Percentiles rank a stretch among this genome's conserved stretches.
phyloP scores from a whole-genome alignment of 2,113 vertebrate genomes.

The Otus sunia region DNA sequence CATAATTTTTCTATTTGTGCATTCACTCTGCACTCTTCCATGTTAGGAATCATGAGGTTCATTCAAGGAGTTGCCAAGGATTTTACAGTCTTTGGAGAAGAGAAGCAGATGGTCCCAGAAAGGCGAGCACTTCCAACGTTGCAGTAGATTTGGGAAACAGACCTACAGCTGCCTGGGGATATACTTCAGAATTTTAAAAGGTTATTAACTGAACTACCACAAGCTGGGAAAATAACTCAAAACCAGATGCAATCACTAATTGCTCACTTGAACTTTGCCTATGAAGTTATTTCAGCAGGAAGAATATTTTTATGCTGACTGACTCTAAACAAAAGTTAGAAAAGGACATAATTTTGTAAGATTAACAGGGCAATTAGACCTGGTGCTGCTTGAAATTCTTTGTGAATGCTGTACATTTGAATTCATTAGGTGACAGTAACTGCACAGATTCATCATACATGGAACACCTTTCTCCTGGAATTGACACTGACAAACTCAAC shows the following conservation, averaged over 20 bases:
- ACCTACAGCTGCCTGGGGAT: constrained; percentile 38
- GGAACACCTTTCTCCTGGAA: not conserved
- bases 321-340: constrained; percentile 36
- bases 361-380: constrained; percentile 40
- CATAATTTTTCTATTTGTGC: not conserved
- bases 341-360: constrained; percentile 30
- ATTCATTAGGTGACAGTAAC: constrained; percentile 6
- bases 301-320: constrained; percentile 52
- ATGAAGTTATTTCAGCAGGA: constrained; percentile 48
- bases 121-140: not conserved
- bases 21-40: not conserved
- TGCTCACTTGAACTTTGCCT: constrained; percentile 67
- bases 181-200: constrained; percentile 45
- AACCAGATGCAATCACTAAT: constrained; percentile 64
- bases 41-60: not conserved
- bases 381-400: not conserved
- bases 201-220: constrained; percentile 60
- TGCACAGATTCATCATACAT: not conserved
- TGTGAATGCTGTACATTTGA: not conserved
- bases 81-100: constrained; percentile 33
- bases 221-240: constrained; percentile 56
- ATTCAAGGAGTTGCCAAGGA: constrained; percentile 25
- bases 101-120: constrained; percentile 51
- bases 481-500: not conserved
- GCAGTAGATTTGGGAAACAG: constrained; percentile 28